Conservation (phyloP, 2,797 vertebrate species). For the Anabacerthia variegaticeps region DNA sequence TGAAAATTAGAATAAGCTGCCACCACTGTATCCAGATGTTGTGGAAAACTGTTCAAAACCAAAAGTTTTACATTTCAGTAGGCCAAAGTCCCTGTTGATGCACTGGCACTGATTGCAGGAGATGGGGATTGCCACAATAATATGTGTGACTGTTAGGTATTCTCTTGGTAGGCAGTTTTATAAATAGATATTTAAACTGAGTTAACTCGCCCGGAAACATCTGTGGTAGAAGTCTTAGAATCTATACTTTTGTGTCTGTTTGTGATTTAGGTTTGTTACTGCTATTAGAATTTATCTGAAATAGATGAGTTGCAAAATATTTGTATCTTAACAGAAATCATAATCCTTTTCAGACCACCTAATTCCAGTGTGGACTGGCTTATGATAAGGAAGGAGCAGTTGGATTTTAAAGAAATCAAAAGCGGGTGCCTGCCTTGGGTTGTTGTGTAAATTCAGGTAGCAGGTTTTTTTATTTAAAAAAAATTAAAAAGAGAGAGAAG, state of each 20-base stretch:
- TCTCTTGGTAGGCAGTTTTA: neutral
- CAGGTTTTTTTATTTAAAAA: neutral
- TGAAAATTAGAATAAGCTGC: neutral
- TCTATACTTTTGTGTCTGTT: neutral
- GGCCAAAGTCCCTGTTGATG: neutral
- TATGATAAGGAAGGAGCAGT: neutral
- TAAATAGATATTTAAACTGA: neutral
- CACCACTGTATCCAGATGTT: neutral
- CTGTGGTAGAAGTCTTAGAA: neutral
- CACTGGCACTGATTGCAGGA: neutral
- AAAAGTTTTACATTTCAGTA: neutral
- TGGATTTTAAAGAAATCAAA: neutral
- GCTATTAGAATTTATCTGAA: neutral
- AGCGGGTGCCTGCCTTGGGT: neutral
- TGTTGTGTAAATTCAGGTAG: neutral
- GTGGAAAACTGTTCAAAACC: neutral
- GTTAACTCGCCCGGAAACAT: neutral
- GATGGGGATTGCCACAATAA: neutral
- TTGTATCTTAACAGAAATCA: neutral
- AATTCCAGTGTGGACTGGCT: neutral
- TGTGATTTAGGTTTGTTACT: neutral
- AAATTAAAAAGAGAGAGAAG: neutral
- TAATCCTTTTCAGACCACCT: neutral
- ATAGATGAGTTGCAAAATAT: neutral
- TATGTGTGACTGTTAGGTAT: neutral